Evolutionary conservation across 2,888 invertebrate genomes (phyloP).

Genomic region (Netelia virgata): DNA sequence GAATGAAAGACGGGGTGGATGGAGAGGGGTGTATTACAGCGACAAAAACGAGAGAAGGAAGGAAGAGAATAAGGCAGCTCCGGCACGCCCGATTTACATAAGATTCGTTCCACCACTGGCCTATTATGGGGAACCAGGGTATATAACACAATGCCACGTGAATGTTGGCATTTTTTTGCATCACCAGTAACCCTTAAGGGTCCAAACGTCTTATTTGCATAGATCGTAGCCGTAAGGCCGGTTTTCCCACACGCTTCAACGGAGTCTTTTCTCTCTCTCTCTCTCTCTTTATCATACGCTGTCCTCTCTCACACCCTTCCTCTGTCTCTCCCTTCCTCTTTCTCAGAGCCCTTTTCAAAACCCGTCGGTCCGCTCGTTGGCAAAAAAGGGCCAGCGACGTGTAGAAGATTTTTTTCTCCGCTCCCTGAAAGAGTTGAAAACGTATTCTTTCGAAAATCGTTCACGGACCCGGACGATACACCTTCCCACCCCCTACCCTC

Average conservation of each 20-base stretch:
- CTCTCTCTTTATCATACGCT: conserved; percentile 50
- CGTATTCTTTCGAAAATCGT: conserved; percentile 17
- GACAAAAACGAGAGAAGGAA: conserved; percentile 43
- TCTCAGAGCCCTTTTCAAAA: conserved; percentile 71
- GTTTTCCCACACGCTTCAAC: conserved; percentile 79
- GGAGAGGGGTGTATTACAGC: background rate
- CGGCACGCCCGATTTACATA: conserved; percentile 75
- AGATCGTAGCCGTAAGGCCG: conserved; percentile 69
- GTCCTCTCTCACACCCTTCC: conserved; percentile 24
- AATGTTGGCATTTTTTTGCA: conserved; percentile 72
- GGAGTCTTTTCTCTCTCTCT: conserved; percentile 33
- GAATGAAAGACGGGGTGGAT: background rate
- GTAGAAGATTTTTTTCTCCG: conserved; percentile 65
- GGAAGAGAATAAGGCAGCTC: conserved; percentile 58
- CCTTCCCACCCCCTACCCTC: background rate
- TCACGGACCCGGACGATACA: conserved; percentile 33
- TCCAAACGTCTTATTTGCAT: conserved; percentile 77
- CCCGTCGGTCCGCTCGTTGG: conserved; percentile 54
- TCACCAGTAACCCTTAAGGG: conserved; percentile 62
- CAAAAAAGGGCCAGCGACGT: conserved; percentile 68
- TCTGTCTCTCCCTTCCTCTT: conserved; percentile 22
- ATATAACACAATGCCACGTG: conserved; percentile 75
- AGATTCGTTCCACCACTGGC: conserved; percentile 77
- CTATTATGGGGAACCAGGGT: conserved; percentile 71
- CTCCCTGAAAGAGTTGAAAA: conserved; percentile 58